These are phyloP conservation scores for Drosophila affinis DNA, from an alignment of 2,888 invertebrate species.

Conservation along the genomic window DNA sequence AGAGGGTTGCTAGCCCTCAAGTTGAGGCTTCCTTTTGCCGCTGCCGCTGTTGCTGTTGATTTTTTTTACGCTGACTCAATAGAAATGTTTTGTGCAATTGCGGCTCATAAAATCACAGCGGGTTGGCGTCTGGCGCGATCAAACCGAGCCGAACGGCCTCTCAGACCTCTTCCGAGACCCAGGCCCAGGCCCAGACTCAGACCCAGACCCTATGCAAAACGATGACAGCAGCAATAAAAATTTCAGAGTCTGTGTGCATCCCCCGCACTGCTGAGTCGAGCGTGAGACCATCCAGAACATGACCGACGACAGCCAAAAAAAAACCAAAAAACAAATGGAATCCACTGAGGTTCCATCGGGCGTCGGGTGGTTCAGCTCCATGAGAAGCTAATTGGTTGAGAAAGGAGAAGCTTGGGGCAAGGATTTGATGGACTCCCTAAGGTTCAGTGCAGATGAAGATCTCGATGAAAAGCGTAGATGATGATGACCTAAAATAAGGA, in stretches of 20 bases:
- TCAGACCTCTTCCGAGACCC: neutral
- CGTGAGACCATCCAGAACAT: neutral
- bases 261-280: neutral
- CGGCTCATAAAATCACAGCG: constrained; percentile 83
- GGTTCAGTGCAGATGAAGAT: too few relatives aligned
- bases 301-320: too few relatives aligned
- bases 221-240: constrained; percentile 76
- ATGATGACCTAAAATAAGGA: too few relatives aligned
- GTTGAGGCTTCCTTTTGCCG: neutral
- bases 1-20: constrained; percentile 1
- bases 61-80: constrained; percentile 79
- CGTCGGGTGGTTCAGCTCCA: neutral
- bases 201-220: constrained; percentile 41
- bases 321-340: too few relatives aligned
- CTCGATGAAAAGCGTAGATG: too few relatives aligned
- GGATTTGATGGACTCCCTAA: too few relatives aligned
- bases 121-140: constrained; percentile 75
- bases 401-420: neutral
- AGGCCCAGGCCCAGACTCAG: constrained; percentile 3
- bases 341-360: neutral
- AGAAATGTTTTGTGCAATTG: constrained; percentile 81
- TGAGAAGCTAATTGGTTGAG: too few relatives aligned
- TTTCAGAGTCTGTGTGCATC: neutral
- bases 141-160: constrained; percentile 12
- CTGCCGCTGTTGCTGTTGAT: constrained; percentile 22